Conservation (phyloP, 1,140 invertebrate species). For the Hyposmocoma kahamanoa region DNA sequence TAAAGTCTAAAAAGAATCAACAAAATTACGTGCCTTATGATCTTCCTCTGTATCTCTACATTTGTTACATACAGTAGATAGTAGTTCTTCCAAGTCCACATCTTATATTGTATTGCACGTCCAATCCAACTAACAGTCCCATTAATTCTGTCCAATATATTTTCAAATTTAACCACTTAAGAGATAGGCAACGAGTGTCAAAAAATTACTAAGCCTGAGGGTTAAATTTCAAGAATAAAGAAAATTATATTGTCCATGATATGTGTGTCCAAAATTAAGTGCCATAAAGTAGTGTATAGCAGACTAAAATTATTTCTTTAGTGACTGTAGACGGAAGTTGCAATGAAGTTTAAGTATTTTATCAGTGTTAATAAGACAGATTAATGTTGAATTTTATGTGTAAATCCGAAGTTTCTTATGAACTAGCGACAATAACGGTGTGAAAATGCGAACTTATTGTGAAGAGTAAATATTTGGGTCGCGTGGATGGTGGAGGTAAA, state of each 20-base stretch:
- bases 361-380: not conserved
- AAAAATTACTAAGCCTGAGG: no score
- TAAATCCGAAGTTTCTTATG: conserved; percentile 7
- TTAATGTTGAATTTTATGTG: not conserved
- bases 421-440: conserved; percentile 19
- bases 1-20: not conserved
- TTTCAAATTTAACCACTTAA: not conserved
- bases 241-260: no score
- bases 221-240: no score
- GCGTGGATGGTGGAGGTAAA: conserved; percentile 46
- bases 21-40: conserved; percentile 52
- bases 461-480: no score
- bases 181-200: no score
- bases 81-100: not conserved
- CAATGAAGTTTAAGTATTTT: no score
- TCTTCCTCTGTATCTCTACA: conserved; percentile 24
- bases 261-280: no score
- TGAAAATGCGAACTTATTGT: no score
- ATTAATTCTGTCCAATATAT: not conserved
- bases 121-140: conserved; percentile 24
- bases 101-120: conserved; percentile 11
- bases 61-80: not conserved
- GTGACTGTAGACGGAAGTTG: no score
- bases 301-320: no score
- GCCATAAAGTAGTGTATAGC: no score